These are phyloP conservation scores for Rapana venosa DNA, from an alignment of 2,888 invertebrate species.

Conservation along the genomic window DNA sequence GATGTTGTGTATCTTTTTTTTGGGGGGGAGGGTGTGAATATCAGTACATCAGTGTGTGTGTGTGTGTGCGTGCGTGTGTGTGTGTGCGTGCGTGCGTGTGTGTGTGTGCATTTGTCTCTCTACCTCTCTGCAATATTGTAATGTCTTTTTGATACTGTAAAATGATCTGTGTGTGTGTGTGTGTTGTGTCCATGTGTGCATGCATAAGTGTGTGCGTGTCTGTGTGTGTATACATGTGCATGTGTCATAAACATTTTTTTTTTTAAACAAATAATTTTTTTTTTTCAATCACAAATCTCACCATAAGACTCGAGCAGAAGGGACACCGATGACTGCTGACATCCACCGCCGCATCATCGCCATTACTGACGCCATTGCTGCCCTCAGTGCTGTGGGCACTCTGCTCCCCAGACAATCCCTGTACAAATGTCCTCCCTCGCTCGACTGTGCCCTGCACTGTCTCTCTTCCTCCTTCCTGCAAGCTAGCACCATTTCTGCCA, in stretches of 20 bases:
- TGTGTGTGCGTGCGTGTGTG: too few species aligned
- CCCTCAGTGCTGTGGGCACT: not conserved
- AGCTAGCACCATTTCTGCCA: not conserved
- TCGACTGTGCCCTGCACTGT: not conserved
- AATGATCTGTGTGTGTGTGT: too few species aligned
- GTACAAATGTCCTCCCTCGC: conserved; percentile 39
- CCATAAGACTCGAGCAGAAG: conserved; percentile 37
- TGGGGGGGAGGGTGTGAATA: too few species aligned
- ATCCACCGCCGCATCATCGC: conserved; percentile 14
- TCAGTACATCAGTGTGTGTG: too few species aligned
- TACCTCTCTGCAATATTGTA: too few species aligned
- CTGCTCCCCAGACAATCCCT: conserved; percentile 23
- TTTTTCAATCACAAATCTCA: not conserved
- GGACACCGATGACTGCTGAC: conserved; percentile 47
- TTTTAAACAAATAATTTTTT: not conserved
- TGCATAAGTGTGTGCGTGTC: too few species aligned
- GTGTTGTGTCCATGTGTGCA: too few species aligned
- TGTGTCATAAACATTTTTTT: not conserved
- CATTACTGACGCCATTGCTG: not conserved
- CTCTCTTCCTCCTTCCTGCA: not conserved
- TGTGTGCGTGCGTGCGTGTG: too few species aligned
- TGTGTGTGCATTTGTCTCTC: not conserved
- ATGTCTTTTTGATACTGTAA: too few species aligned
- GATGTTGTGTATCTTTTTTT: too few species aligned
- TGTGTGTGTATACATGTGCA: too few species aligned